Evolutionary conservation across 2,113 vertebrate species (phyloP).

Genomic region (Sorex araneus): DNA sequence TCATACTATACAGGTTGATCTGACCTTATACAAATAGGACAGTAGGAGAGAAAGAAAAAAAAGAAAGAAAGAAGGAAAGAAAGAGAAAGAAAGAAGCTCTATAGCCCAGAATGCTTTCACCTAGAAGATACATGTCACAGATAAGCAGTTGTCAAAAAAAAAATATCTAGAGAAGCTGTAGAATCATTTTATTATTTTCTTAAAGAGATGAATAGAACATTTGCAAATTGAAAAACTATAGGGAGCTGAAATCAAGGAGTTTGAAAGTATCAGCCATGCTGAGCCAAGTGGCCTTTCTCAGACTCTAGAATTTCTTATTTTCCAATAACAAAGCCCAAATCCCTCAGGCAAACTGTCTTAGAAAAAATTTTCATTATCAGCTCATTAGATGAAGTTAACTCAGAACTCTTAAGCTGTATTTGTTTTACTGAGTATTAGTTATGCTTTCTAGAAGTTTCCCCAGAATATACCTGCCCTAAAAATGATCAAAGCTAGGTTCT

Average conservation of each 20-base stretch:
- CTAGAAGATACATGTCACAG: constrained; percentile 62
- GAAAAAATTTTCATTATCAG: constrained; percentile 60
- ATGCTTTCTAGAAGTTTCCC: constrained; percentile 31
- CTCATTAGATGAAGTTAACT: constrained; percentile 81
- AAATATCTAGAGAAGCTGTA: constrained; percentile 59
- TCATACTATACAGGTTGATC: constrained; percentile 73
- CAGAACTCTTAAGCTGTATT: constrained; percentile 71
- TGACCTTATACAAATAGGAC: constrained; percentile 78
- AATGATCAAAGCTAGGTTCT: constrained; percentile 37
- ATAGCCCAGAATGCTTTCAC: constrained; percentile 55
- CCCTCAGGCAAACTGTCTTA: constrained; percentile 72
- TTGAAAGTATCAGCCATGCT: constrained; percentile 67
- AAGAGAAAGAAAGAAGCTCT: constrained; percentile 68
- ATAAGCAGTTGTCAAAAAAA: constrained; percentile 62
- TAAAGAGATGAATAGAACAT: constrained; percentile 48
- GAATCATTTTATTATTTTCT: constrained; percentile 68
- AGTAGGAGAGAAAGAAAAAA: not conserved
- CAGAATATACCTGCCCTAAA: constrained; percentile 28
- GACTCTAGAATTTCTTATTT: constrained; percentile 77
- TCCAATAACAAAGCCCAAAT: constrained; percentile 82
- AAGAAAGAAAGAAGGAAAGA: no score
- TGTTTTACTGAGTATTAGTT: constrained; percentile 66
- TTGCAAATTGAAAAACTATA: constrained; percentile 69
- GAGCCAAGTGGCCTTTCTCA: constrained; percentile 73
- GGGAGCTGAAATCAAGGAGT: constrained; percentile 68